Evolutionary conservation across 2,888 invertebrate genomes (phyloP), one percentile per base, ranked within the genome.

Genomic region (Andricus curvator): DNA sequence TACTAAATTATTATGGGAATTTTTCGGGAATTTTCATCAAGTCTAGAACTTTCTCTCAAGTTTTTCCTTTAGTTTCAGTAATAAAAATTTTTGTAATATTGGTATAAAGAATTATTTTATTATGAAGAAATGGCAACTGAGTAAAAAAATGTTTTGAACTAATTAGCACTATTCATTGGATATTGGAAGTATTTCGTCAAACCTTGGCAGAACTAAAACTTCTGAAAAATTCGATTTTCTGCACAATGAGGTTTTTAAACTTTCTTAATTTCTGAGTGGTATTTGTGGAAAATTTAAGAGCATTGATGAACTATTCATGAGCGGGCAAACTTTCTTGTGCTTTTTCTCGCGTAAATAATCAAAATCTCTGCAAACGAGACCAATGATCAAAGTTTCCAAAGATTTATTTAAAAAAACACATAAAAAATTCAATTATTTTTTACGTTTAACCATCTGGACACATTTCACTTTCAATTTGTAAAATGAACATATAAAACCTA

Each of bases 281-380:
- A 65, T 3, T 65, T 33, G 33, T 33, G 20, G 4, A 25, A 8
- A 8, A 8, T 65, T 17, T 20, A 3, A 13, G 41, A 44, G 41
- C 41, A 11, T 13, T 44, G 13, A 2, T 13, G 41, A 44, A 44
- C 41, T 44, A 44, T 13, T 33, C 29, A 33, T n/a, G 20, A 56
- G 9, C 9, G 25, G 4, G n/a, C 25, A 25, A 25, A 68, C n/a
- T 68, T 25, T 48, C 44, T 48, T 48, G 67, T 41, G 44, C 17
- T 33, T 65, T 67, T 67, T 44, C 66, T 66, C 15, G 22, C 44
- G 67, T 22, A 44, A 41, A 67, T 67, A 67, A 67, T 67, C 44
- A 44, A 44, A 67, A 41, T 67, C 44, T 67, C 11, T 44, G 6
- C 22, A 11, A 41, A 67, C 13, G 9, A n/a, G 41, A 67, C 44